Evolutionary conservation across 2,113 vertebrate genomes (phyloP).

Genomic region (Ochotona curzoniae): DNA sequence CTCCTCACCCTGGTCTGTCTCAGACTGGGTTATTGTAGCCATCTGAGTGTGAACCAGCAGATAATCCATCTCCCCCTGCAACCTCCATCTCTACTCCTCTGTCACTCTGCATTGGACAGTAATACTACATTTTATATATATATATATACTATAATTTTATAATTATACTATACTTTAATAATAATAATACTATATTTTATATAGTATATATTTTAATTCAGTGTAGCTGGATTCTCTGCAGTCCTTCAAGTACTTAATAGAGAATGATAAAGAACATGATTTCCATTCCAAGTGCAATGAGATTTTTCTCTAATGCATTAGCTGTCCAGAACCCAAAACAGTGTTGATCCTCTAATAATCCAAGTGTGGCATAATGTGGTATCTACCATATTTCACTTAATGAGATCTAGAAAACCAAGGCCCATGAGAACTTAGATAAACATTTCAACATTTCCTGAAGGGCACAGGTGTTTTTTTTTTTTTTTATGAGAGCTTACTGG

Average conservation of each 20-base stretch:
- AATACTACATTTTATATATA: too few species aligned
- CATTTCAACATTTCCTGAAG: neutral
- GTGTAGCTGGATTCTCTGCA: neutral
- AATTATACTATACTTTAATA: too few species aligned
- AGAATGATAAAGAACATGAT: neutral
- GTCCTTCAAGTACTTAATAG: slow-evolving; percentile 6
- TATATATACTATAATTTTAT: too few species aligned
- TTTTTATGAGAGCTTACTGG: neutral
- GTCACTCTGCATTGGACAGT: too few species aligned
- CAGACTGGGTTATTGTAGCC: too few species aligned
- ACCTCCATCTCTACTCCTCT: too few species aligned
- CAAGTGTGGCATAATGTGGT: neutral
- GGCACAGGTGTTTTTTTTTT: neutral
- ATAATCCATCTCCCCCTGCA: too few species aligned
- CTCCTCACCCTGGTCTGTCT: too few species aligned
- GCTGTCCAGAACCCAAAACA: neutral
- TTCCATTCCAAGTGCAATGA: neutral
- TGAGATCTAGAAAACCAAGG: neutral
- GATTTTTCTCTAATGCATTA: neutral
- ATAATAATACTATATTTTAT: too few species aligned
- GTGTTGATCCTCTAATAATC: neutral
- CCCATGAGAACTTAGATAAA: neutral
- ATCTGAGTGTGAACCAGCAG: too few species aligned
- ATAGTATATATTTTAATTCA: neutral
- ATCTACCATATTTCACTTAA: neutral